Evolutionary conservation across 2,797 vertebrate genomes (phyloP).

Genomic region (Crenuchus spilurus): DNA sequence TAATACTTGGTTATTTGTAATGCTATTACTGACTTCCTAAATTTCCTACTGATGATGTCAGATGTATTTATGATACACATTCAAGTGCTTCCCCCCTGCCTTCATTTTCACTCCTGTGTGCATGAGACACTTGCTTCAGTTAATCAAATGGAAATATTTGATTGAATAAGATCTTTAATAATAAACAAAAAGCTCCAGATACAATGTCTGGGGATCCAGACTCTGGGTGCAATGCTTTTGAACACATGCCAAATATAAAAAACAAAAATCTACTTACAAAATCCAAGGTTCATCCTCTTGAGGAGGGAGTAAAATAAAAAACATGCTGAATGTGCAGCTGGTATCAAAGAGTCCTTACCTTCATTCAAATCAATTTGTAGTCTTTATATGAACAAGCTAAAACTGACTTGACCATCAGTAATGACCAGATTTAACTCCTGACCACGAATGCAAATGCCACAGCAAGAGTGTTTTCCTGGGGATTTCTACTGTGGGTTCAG

Average conservation of each 20-base stretch:
- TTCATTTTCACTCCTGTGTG: no score
- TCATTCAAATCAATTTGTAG: neutral
- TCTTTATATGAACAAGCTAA: neutral
- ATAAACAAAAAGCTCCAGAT: slow-evolving; percentile 86
- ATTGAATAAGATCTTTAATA: slow-evolving; percentile 69
- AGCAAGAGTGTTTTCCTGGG: neutral
- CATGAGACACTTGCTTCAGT: no score
- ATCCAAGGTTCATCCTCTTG: slow-evolving; percentile 38
- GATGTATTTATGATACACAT: no score
- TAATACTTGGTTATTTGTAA: no score
- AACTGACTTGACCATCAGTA: neutral
- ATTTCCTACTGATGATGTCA: no score
- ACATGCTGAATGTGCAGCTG: neutral
- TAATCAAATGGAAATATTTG: no score
- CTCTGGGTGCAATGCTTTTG: slow-evolving; percentile 93
- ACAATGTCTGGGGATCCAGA: slow-evolving; percentile 89
- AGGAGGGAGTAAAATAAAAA: neutral
- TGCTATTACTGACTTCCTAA: no score
- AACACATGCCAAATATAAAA: neutral
- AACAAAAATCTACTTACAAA: slow-evolving; percentile 53
- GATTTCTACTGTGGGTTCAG: neutral
- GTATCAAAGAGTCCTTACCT: slow-evolving; percentile 10
- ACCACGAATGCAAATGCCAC: neutral
- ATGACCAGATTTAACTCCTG: neutral
- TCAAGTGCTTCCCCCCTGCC: no score